Percentiles rank a stretch among this genome's conserved stretches.
Evolutionary conservation across 2,113 vertebrate species (phyloP).

Genomic region (Gymnobelideus leadbeateri): DNA sequence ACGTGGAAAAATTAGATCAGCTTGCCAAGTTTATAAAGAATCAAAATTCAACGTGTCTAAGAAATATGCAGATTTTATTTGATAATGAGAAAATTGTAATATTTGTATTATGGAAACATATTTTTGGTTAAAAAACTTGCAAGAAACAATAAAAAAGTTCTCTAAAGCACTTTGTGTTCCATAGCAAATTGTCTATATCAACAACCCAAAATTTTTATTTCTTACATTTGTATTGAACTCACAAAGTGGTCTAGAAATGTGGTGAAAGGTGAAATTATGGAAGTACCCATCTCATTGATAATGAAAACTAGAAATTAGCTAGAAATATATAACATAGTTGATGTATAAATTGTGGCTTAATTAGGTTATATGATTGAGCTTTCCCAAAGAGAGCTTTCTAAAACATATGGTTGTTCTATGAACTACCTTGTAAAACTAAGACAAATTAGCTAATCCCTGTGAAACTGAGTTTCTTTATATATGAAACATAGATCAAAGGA

Average conservation of each 20-base stretch:
- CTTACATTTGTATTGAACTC: neutral
- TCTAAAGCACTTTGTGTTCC: neutral
- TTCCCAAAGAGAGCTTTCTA: neutral
- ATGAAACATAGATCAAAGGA: neutral
- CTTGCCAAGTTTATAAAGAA: neutral
- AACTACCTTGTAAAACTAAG: no score
- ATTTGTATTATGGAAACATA: neutral
- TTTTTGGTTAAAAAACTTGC: neutral
- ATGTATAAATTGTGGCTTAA: neutral
- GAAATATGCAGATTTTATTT: neutral
- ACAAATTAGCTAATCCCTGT: no score
- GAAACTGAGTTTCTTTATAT: no score
- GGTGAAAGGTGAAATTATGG: neutral
- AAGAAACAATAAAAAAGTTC: neutral
- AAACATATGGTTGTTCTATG: neutral
- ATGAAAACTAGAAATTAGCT: neutral
- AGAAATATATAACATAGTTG: neutral
- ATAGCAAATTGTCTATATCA: neutral
- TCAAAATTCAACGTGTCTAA: neutral
- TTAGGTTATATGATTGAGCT: neutral
- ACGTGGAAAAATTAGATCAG: neutral
- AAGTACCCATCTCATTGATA: neutral
- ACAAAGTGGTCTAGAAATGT: neutral
- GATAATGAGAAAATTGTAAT: neutral
- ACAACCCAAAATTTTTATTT: neutral